A percentile compares a stretch with the other conserved stretches of the same genome.
Conservation (phyloP, 2,888 invertebrate genomes). For the Xanthorhoe spadicearia region DNA sequence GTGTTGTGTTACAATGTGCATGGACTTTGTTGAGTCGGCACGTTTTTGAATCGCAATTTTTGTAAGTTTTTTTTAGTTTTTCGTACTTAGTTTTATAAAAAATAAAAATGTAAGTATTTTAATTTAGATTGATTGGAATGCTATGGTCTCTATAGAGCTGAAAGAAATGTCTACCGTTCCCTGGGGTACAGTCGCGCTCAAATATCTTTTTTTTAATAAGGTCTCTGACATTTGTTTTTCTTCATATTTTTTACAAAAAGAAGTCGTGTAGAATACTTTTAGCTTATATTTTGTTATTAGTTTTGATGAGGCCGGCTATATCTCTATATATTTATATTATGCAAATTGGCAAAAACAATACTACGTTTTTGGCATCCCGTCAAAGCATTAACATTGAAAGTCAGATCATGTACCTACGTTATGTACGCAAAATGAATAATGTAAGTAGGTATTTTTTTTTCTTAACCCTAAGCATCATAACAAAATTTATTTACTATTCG, state of each 20-base stretch:
- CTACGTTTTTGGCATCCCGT: constrained; percentile 18
- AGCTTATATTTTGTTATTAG: too few relatives aligned
- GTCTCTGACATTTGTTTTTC: too few relatives aligned
- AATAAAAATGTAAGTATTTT: too few relatives aligned
- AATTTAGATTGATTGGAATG: too few relatives aligned
- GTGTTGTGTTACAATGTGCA: constrained; percentile 56
- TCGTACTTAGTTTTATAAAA: not conserved
- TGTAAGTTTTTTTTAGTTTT: constrained; percentile 42
- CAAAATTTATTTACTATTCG: too few relatives aligned
- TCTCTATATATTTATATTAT: not conserved
- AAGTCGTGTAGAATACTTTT: too few relatives aligned
- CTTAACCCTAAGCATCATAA: not conserved
- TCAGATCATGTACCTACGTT: not conserved
- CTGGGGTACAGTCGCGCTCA: too few relatives aligned
- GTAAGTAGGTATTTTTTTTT: not conserved
- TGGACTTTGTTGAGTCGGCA: constrained; percentile 47
- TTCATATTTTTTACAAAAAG: too few relatives aligned
- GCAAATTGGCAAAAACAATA: constrained; percentile 17
- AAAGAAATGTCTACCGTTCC: too few relatives aligned
- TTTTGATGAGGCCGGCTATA: too few relatives aligned
- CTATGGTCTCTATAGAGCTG: too few relatives aligned
- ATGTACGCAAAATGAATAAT: not conserved
- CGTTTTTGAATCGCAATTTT: constrained; percentile 45
- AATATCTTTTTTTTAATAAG: too few relatives aligned
- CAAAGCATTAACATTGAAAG: constrained; percentile 26